A percentile compares a stretch with the other conserved stretches of the same genome.
Evolutionary conservation across 2,888 invertebrate species (phyloP).

Genomic region (Oligia latruncula): DNA sequence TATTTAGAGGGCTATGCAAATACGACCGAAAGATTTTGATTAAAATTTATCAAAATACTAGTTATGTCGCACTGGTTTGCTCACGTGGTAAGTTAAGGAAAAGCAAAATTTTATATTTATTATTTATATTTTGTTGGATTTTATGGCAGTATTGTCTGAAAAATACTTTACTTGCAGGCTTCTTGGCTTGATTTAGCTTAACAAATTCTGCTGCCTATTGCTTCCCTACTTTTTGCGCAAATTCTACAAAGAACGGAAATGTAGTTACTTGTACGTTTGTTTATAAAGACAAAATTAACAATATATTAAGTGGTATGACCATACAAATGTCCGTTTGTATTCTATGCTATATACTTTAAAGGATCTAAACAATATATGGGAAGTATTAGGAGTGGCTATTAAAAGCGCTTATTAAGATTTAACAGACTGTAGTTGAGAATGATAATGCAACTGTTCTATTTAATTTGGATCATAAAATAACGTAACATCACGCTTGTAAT

Average conservation of each 20-base stretch:
- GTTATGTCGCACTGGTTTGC: slow-evolving; percentile 40
- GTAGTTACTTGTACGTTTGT: not conserved
- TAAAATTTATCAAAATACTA: slow-evolving; percentile 82
- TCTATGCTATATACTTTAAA: slow-evolving; percentile 16
- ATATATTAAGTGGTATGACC: slow-evolving; percentile 1
- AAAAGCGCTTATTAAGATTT: slow-evolving; percentile 42
- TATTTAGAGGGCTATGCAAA: slow-evolving; percentile 86
- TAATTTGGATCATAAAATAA: not conserved
- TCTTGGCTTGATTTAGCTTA: not conserved
- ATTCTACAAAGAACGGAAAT: not conserved
- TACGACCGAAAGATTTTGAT: slow-evolving; percentile 86
- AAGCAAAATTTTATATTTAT: not conserved
- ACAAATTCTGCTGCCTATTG: not conserved
- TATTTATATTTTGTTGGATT: not conserved
- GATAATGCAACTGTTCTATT: slow-evolving; percentile 6
- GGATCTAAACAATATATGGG: slow-evolving; percentile 43
- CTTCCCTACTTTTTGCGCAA: not conserved
- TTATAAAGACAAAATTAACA: slow-evolving; percentile 17
- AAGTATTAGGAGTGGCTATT: slow-evolving; percentile 33
- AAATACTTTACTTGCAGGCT: not conserved
- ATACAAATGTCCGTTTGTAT: slow-evolving; percentile 13
- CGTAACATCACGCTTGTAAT: not conserved
- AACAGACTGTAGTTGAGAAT: slow-evolving; percentile 5
- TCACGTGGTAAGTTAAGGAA: slow-evolving; percentile 10
- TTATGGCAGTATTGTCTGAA: not conserved